Conservation (phyloP, 2,797 vertebrate genomes). For the Okamejei kenojei region DNA sequence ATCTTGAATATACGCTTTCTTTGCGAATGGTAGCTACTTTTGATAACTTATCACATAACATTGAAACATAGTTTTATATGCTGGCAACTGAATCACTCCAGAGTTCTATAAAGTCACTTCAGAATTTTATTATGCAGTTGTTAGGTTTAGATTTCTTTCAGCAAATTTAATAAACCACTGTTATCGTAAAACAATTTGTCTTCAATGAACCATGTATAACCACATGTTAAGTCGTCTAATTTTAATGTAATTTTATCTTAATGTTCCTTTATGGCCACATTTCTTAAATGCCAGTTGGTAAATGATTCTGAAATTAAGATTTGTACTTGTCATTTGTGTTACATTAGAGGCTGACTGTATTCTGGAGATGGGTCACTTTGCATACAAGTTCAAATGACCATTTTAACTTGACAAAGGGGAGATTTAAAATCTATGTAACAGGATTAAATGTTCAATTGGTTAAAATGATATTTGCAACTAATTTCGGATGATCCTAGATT, state of each 20-base stretch:
- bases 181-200: neutral
- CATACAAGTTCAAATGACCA: neutral
- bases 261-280: neutral
- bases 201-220: neutral
- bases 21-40: neutral
- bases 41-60: neutral
- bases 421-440: neutral
- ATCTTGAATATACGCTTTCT: neutral
- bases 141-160: neutral
- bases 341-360: neutral
- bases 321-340: neutral
- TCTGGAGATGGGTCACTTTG: neutral
- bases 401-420: neutral
- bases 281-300: neutral
- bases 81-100: neutral
- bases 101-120: neutral
- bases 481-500: neutral
- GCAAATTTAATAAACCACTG: neutral
- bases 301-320: slow-evolving; percentile 10
- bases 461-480: neutral
- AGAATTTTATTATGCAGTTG: neutral
- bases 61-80: too few species aligned
- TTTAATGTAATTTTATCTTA: neutral
- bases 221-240: neutral
- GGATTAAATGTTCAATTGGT: neutral